Base-by-base conservation (phyloP, 2,797 vertebrate species). In the Catharus ustulatus region DNA sequence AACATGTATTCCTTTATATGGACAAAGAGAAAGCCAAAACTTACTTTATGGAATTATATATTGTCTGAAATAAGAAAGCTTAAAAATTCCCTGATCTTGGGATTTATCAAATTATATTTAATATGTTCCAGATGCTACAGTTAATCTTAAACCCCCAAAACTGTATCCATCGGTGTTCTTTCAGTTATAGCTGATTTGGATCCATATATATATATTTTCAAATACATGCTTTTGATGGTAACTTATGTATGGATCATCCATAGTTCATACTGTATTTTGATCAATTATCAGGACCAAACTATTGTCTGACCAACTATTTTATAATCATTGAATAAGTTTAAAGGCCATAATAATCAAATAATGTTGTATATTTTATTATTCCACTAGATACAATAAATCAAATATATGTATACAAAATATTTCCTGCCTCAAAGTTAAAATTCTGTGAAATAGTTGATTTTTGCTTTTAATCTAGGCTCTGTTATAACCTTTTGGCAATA, bases 51-150 rank as follows among this genome's bases (percentile, higher is more conserved):
- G 74, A 84, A 32, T 64, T 34, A 15, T 74, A 34, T 40, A 5
- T 49, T 81, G 8, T 48, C 68, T 76, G 4, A 58, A 83, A 32
- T 72, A 90, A 46, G 27, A 82, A 89, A 43, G 16, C 36, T 90
- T 71, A 67, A 46, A 34, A 90, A 71, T 48, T 91, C 36, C 13
- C 29, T 69, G 26, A 73, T 69, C 40, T 79, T 2, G 2, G 15
- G 45, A 36, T 95, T 96, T 93, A n/a, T 85, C 42, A 62, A 77
- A 51, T 84, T 62, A 24, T 69, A 58, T 81, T 68, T 81, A 68
- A 88, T 75, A 30, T 78, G 40, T 66, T 86, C 51, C 84, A 95
- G 68, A 72, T 89, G 49, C 45, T 79, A 54, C 16, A 82, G 46
- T 64, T 87, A 82, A 61, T 92, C 77, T 87, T 83, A 4, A 6